These are phyloP conservation scores for Lypha dubia DNA, from an alignment of 2,888 invertebrate genomes.

Conservation along the genomic window DNA sequence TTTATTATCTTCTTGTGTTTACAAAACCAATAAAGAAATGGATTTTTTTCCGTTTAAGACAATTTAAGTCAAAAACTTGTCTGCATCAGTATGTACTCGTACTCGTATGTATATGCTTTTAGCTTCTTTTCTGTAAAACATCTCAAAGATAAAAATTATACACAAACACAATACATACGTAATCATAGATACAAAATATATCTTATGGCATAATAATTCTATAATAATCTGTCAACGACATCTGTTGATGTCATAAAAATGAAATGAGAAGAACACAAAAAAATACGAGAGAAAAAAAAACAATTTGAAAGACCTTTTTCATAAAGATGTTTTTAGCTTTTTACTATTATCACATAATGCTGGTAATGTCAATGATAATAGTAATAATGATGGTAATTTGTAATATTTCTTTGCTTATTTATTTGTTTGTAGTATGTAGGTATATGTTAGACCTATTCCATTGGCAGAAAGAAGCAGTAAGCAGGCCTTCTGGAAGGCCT, in stretches of 20 bases:
- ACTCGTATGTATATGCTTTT: neutral
- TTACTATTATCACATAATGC: slow-evolving; percentile 64
- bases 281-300: slow-evolving; percentile 4
- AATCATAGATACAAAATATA: slow-evolving; percentile 43
- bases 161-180: slow-evolving; percentile 50
- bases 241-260: slow-evolving; percentile 83
- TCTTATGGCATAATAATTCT: slow-evolving; percentile 81
- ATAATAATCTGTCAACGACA: slow-evolving; percentile 83
- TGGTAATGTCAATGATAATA: slow-evolving; percentile 70
- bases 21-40: neutral
- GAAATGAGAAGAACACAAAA: slow-evolving; percentile 31
- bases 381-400: slow-evolving; percentile 70
- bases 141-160: slow-evolving; percentile 35
- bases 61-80: neutral
- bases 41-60: neutral
- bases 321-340: slow-evolving; percentile 62
- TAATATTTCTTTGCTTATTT: slow-evolving; percentile 60
- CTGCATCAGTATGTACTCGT: neutral
- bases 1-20: slow-evolving; percentile 10
- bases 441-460: slow-evolving; percentile 50
- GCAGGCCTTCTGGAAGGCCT: too few relatives aligned
- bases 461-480: too few relatives aligned
- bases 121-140: slow-evolving; percentile 12
- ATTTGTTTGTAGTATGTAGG: slow-evolving; percentile 1
- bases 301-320: slow-evolving; percentile 75